Percentiles rank a stretch among this genome's conserved stretches.
phyloP scores from a whole-genome alignment of 2,888 invertebrate species.

The Catocala fraxini region DNA sequence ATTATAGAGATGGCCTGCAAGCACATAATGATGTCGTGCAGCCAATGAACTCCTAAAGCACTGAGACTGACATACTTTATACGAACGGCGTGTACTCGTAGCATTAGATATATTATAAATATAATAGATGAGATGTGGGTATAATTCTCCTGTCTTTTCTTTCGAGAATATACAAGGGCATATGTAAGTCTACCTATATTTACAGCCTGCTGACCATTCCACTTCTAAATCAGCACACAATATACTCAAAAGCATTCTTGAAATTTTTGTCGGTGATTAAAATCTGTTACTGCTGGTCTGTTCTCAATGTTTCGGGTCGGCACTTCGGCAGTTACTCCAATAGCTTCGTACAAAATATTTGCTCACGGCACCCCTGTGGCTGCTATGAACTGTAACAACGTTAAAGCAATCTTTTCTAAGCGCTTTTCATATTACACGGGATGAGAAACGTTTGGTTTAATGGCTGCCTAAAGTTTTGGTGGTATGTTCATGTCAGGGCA shows the following conservation, averaged over 20 bases:
- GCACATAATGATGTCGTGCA: too few relatives aligned
- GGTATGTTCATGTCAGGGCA: conserved; percentile 14
- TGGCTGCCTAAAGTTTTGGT: conserved; percentile 28
- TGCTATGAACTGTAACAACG: conserved; percentile 31
- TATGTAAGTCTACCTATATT: too few relatives aligned
- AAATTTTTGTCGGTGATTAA: not conserved
- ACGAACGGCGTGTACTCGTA: too few relatives aligned
- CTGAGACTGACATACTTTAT: too few relatives aligned
- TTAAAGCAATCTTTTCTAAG: conserved; percentile 49
- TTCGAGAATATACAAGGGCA: too few relatives aligned
- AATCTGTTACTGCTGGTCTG: conserved; percentile 5
- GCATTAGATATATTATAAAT: too few relatives aligned
- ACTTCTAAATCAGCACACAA: too few relatives aligned
- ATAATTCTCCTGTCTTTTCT: too few relatives aligned
- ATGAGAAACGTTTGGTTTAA: conserved; percentile 38
- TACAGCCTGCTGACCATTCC: too few relatives aligned
- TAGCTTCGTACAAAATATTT: conserved; percentile 29
- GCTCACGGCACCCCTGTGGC: conserved; percentile 41
- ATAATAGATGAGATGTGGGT: too few relatives aligned
- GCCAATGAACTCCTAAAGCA: too few relatives aligned
- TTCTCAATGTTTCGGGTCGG: conserved; percentile 6
- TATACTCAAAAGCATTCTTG: not conserved
- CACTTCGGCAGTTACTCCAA: conserved; percentile 17
- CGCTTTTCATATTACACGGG: conserved; percentile 43
- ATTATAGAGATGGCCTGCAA: too few relatives aligned